Evolutionary conservation across 1,140 invertebrate species (phyloP).

Genomic region (Anagrus nilaparvatae): DNA sequence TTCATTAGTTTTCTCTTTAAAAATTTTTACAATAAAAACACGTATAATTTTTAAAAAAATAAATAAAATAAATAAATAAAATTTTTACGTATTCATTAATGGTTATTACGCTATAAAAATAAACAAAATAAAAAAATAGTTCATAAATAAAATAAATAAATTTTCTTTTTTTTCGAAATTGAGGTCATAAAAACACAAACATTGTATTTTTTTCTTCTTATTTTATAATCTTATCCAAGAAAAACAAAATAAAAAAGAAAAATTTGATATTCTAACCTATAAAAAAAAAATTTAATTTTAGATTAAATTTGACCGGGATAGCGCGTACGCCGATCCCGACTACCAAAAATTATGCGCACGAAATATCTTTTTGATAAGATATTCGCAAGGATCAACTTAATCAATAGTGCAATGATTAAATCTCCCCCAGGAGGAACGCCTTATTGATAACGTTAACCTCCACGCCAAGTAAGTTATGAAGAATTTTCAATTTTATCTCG

Average conservation of each 20-base stretch:
- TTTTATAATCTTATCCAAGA: neutral
- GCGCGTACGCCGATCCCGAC: slow-evolving; percentile 52
- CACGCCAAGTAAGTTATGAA: slow-evolving; percentile 51
- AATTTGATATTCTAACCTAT: neutral
- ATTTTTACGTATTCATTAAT: no score
- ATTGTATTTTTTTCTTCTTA: no score
- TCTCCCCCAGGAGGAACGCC: slow-evolving; percentile 55
- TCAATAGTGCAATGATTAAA: slow-evolving; percentile 52
- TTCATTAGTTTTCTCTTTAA: no score
- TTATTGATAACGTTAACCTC: slow-evolving; percentile 53
- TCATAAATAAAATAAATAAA: no score
- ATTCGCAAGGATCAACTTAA: slow-evolving; percentile 55
- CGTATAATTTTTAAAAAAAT: no score
- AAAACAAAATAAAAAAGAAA: neutral
- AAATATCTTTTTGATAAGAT: slow-evolving; percentile 48
- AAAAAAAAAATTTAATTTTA: slow-evolving; percentile 19
- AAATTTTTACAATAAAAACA: no score
- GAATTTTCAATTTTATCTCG: no score
- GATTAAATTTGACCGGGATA: slow-evolving; percentile 32
- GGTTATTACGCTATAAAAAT: no score
- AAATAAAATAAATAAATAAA: no score
- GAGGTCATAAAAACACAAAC: no score
- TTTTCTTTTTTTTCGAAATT: no score
- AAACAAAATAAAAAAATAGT: no score
- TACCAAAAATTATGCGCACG: slow-evolving; percentile 54